Base-by-base conservation (phyloP, 2,888 invertebrate genomes). In the Esperia sulphurella region DNA sequence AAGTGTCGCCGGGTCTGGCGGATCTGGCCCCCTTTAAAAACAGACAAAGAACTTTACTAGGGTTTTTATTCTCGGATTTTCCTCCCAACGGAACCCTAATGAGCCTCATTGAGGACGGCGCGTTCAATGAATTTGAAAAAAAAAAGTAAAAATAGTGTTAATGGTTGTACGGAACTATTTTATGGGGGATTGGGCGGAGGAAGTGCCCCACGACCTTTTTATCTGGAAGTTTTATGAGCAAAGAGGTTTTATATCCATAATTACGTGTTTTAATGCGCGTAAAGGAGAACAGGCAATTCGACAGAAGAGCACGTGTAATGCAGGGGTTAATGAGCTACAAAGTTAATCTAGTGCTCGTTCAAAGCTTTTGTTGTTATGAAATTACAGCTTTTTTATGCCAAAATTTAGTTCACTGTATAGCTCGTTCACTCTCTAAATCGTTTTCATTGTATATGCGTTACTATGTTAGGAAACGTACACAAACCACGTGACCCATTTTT, bases 241-340 rank as follows among this genome's bases (percentile, higher is more conserved):
- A 75, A 78, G 83, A 80, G 85, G 82, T 87, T 87, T 88, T 83
- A 87, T 87, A 85, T 77, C 71, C 84, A 83, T 86, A 86, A 87
- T 87, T 83, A 85, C 71, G 73, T 74, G 76, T 71, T 80, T 83
- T 78, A 72, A 79, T 71, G 75, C 66, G 66, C 63, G 67, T 70
- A 73, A 78, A 79, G 63, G 74, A 64, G 76, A 74, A 76, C 80
- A 68, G 70, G 71, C 73, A 78, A 79, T 79, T 79, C 73, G 72
- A 74, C 72, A 72, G 69, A 64, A 63, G 63, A 61, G 39, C 65
- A 60, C 65, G 58, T 63, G 65, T 62, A 53, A 52, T 55, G 52
- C 51, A 57, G 64, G 61, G 55, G 49, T 55, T 57, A 54, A 53
- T 55, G 47, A 45, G 55, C 35, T 42, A 38, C 14, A 21, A 41